Base-by-base conservation (phyloP, 2,797 vertebrate genomes). In the Eulemur rubriventer region DNA sequence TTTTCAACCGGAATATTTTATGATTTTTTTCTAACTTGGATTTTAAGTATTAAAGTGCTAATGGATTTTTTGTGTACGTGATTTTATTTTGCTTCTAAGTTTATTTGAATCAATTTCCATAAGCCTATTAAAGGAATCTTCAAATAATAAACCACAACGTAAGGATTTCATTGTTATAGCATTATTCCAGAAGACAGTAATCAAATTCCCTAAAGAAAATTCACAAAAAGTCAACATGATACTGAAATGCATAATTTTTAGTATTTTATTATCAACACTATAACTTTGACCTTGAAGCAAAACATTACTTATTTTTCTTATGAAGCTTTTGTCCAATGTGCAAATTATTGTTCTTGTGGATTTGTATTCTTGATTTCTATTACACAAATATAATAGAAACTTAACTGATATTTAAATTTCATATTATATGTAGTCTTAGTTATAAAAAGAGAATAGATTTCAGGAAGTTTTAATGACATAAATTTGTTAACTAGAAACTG, bases 81-180 rank as follows among this genome's bases (percentile, higher is more conserved):
- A 20, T n/a, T 16, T 61, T 35, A 55, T 80, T 67, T 83, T 41
- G 24, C 7, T 93, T 91, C 61, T 61, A 83, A 84, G 38, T 82
- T 93, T 91, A 91, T 65, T 59, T 85, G 48, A 76, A 90, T 69
- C 13, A 41, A 46, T 89, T 82, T 82, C 61, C 46, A 61, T 33
- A 92, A 84, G 10, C 33, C 6, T 90, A 89, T 55, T 86, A 75
- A 80, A 84, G 22, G n/a, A 90, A 70, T 30, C 24, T 46, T 90
- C 35, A 86, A 82, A 69, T 63, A 84, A 82, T 84, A 78, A 89
- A 30, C 24, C 67, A 9, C 78, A 95, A 78, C 17, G 12, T 92
- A 90, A 35, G 13, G 11, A 90, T 96, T 93, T 76, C 6, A 87
- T 46, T 80, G 91, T 91, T 88, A 84, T 76, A 85, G 14, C 22